Base-by-base conservation (phyloP, 2,113 vertebrate species). In the Procavia capensis region DNA sequence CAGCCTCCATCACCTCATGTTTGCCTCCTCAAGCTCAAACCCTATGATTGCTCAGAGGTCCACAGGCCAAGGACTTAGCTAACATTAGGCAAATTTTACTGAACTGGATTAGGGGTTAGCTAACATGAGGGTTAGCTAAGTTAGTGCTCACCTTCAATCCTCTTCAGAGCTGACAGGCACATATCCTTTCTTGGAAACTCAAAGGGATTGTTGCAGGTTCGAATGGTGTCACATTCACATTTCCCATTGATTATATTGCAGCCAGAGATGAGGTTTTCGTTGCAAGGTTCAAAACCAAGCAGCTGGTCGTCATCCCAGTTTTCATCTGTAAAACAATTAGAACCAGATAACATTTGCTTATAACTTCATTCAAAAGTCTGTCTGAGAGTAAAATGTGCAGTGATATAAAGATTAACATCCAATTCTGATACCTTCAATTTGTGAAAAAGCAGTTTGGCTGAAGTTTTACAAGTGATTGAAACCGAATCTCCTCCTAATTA, bases 191-290 rank as follows among this genome's bases (percentile, higher is more conserved):
- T 99, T 63, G 98, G 98, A 98, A 99, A 99, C 96, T 99, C 99
- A 92, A 99, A 99, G 0, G 99, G 99, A 96, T 99, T 99, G 98
- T 97, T 99, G 98, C 99, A 99, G 98, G 99, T 99, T 96, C 99
- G 98, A 97, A 99, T 98, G 96, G 98, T 99, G 98, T 99, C 98
- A 88, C 99, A 99, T 78, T 99, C 98, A 0, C 99, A 99, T 92
- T 98, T 99, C 97, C 99, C 99, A 45, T 99, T 99, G 97, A 99
- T 99, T 96, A 99, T 99, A 98, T 99, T 99, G 98, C 99, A 99
- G 97, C 99, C 99, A 39, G 99, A 99, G 97, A 99, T 98, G 96
- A 99, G 99, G 98, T 99, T 99, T 98, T 99, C 99, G 95, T 99
- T 99, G 98, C 99, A 99, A 0, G 99, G 99, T 96, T 99, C 99